A percentile compares a stretch with the other conserved stretches of the same genome.
Evolutionary conservation across 2,113 vertebrate genomes (phyloP).

Genomic region (Beaufortia kweichowensis): DNA sequence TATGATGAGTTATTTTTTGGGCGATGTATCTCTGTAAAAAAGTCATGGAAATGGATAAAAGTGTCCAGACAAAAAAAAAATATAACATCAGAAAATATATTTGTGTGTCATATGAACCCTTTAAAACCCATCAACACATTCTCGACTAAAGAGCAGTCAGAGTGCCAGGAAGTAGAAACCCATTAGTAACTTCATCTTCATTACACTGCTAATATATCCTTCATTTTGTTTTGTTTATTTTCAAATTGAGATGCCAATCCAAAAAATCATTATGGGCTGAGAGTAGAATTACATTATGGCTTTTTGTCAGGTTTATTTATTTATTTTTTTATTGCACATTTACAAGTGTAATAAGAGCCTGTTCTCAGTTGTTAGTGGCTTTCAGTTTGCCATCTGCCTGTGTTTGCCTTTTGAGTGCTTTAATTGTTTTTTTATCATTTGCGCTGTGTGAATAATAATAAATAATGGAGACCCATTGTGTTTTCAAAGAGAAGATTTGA

Average conservation of each 20-base stretch:
- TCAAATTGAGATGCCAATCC: not conserved
- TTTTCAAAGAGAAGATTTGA: no score
- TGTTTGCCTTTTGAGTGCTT: constrained; percentile 18
- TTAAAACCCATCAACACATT: not conserved
- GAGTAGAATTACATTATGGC: not conserved
- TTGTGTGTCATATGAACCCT: not conserved
- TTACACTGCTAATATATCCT: not conserved
- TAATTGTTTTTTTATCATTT: not conserved
- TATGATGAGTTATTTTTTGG: no score
- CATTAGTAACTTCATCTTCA: constrained; percentile 20
- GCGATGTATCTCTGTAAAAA: no score
- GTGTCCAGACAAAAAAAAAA: not conserved
- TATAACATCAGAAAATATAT: not conserved
- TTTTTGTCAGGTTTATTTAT: not conserved
- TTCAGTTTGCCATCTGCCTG: not conserved
- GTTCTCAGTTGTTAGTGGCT: not conserved
- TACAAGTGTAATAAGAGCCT: not conserved
- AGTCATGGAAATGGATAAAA: no score
- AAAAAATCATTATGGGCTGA: not conserved
- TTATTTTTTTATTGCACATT: not conserved
- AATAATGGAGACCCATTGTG: no score
- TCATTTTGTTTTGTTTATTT: not conserved
- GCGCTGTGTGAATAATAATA: not conserved
- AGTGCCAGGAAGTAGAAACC: not conserved
- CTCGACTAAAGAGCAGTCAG: not conserved